Base-by-base conservation (phyloP, 2,888 invertebrate species). In the Plebejus anna region DNA sequence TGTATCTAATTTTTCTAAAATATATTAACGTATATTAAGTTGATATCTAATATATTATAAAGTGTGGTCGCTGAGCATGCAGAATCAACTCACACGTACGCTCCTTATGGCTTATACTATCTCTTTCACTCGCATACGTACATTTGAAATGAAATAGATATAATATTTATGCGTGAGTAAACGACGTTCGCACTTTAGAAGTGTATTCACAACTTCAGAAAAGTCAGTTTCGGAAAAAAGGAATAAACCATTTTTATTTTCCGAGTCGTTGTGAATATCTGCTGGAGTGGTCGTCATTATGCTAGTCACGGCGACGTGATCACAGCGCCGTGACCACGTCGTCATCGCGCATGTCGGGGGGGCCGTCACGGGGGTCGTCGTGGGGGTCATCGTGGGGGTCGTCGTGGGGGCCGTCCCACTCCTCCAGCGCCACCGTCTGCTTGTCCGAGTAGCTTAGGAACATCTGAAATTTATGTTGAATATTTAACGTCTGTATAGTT, bases 401-500 rank as follows among this genome's bases (percentile, higher is more conserved):
- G 55, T 77, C 28, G 47, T 51, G 72, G 22, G 36, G 75, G 71
- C 76, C 47, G 78, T 80, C 80, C 84, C 66, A 66, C 32, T 86
- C 76, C 81, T 85, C 84, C 0, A 83, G 81, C 5, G 81, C 71
- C 4, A 86, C 85, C 59, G 79, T 80, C 72, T 76, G 77, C 73
- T 77, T 79, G 42, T 81, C 88, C 1, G 88, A 84, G 81, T 89
- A 89, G 78, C 85, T 90, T 79, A 92, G 87, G 88, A 93, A 93
- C 92, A 92, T 92, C 92, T 93, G 88, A 0, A 76, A 28, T 11
- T 1, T 0, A 7, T 22, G 1, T 28, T 28, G 1, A n/a, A 59
- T 59, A 59, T 59, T 59, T 59, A 6, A 59, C 16, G 4, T 13
- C 16, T 51, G 3, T 51, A 55, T 16, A 16, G 55, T 55, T 16